Evolutionary conservation across 2,888 invertebrate genomes (phyloP).

Genomic region (Ctenicera cuprea): DNA sequence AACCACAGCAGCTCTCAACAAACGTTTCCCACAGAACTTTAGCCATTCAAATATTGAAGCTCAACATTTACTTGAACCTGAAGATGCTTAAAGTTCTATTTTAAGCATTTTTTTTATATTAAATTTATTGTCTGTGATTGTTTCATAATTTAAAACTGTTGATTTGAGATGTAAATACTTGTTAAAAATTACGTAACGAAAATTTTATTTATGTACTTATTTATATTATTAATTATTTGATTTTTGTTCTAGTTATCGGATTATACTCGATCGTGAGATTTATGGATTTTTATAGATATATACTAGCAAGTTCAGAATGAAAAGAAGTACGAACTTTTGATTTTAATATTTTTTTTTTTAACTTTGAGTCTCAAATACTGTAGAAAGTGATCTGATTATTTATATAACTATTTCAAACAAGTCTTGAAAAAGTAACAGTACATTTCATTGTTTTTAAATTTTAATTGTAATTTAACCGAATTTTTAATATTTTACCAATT

Average conservation of each 20-base stretch:
- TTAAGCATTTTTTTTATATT: neutral
- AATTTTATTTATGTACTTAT: too few species aligned
- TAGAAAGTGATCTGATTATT: too few species aligned
- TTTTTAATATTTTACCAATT: neutral
- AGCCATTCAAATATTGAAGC: slow-evolving; percentile 68
- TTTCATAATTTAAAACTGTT: neutral
- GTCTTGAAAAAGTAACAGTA: neutral
- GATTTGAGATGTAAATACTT: neutral
- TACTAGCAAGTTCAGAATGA: slow-evolving; percentile 3
- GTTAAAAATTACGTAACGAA: neutral
- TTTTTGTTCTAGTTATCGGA: slow-evolving; percentile 26
- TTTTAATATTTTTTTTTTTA: neutral
- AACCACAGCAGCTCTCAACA: slow-evolving; percentile 69
- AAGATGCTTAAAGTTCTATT: slow-evolving; percentile 62
- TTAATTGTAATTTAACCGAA: neutral
- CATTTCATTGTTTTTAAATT: neutral
- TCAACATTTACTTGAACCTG: slow-evolving; percentile 70
- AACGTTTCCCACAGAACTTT: slow-evolving; percentile 70
- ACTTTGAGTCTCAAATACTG: too few species aligned
- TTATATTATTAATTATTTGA: neutral
- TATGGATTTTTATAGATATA: slow-evolving; percentile 36
- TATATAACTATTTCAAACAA: neutral
- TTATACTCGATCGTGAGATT: slow-evolving; percentile 18
- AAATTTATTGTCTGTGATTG: slow-evolving; percentile 13
- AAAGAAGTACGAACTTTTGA: neutral